Conservation (phyloP, 37 sponge, comb jelly and placozoan genomes). For the Crambe crambe region DNA sequence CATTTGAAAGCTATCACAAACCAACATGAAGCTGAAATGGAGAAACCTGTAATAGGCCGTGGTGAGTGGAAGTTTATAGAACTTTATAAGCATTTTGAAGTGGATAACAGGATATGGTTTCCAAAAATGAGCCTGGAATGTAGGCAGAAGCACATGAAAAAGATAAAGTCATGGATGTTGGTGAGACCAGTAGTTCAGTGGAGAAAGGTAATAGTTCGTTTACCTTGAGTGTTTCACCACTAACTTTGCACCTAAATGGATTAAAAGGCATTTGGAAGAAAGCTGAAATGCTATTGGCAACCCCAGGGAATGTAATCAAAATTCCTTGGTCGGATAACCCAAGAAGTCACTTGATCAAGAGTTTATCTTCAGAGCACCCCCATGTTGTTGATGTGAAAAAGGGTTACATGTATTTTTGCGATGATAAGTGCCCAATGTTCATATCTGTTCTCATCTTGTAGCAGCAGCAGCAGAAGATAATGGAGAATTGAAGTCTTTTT, state of each 20-base stretch:
- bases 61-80: constrained; percentile 39
- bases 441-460: constrained; percentile 29
- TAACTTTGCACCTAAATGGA: no score
- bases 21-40: not conserved
- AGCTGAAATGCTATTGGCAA: no score
- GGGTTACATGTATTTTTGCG: not conserved
- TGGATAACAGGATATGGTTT: not conserved
- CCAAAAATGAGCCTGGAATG: not conserved
- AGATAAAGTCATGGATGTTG: no score
- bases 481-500: constrained; percentile 18
- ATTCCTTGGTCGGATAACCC: no score
- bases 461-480: constrained; percentile 26
- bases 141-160: not conserved
- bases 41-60: constrained; percentile 35
- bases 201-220: no score
- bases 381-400: no score
- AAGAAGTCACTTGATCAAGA: no score
- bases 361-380: no score
- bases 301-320: no score
- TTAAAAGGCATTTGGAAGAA: no score
- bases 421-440: constrained; percentile 34
- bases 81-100: not conserved
- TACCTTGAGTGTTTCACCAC: no score
- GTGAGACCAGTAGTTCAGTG: no score
- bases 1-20: constrained; percentile 8